These are phyloP conservation scores for Lasioglossum leucozonium DNA, from an alignment of 2,888 invertebrate genomes.

Conservation along the genomic window DNA sequence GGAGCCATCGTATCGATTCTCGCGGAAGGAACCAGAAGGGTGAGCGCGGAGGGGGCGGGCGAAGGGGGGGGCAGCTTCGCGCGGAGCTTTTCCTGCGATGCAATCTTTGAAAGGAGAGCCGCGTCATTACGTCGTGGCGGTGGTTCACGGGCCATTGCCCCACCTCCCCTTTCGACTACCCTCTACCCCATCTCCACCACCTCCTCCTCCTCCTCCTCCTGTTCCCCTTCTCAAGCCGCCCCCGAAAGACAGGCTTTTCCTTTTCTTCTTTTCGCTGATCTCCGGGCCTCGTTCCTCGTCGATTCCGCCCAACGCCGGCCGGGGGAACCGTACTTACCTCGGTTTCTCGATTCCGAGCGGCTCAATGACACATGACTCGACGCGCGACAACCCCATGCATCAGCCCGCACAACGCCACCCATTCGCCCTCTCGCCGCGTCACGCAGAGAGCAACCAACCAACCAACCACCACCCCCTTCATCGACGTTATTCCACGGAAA, in stretches of 20 bases:
- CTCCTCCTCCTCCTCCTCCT: conserved; percentile 73
- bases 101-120: conserved; percentile 85
- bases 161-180: conserved; percentile 72
- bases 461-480: conserved; percentile 1
- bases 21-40: conserved; percentile 59
- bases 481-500: conserved; percentile 1
- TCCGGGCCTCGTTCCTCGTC: conserved; percentile 55
- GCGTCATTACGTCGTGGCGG: conserved; percentile 84
- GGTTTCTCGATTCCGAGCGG: conserved; percentile 79
- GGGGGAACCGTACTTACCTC: conserved; percentile 58
- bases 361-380: conserved; percentile 83
- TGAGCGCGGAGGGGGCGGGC: conserved; percentile 59
- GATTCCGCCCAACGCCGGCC: conserved; percentile 60
- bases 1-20: conserved; percentile 81
- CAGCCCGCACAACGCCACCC: conserved; percentile 57
- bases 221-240: conserved; percentile 61
- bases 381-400: conserved; percentile 79
- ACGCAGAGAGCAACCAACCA: no score
- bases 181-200: conserved; percentile 69
- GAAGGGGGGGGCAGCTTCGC: conserved; percentile 73
- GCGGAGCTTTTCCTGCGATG: conserved; percentile 83
- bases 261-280: conserved; percentile 72
- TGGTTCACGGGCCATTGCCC: conserved; percentile 84
- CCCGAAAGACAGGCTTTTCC: conserved; percentile 66
- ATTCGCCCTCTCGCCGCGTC: background rate